Evolutionary conservation across 2,888 invertebrate species (phyloP).

Genomic region (Yponomeuta malinellus): DNA sequence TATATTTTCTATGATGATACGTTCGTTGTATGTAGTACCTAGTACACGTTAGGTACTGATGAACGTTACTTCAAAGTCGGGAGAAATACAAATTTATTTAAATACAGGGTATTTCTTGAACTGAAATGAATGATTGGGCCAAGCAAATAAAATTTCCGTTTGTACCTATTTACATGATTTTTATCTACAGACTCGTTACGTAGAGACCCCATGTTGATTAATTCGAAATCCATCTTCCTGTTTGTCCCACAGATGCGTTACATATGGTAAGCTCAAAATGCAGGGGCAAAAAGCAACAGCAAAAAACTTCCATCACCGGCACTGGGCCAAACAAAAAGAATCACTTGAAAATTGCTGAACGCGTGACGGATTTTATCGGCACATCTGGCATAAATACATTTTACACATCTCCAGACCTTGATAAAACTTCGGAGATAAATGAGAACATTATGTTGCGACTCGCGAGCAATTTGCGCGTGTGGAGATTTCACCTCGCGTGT

Average conservation of each 20-base stretch:
- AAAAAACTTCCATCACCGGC: not conserved
- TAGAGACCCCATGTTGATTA: too few species aligned
- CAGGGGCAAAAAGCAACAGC: not conserved
- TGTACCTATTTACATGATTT: too few species aligned
- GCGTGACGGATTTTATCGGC: slow-evolving; percentile 3
- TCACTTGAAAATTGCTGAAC: not conserved
- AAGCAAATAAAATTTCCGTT: too few species aligned
- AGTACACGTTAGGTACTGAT: too few species aligned
- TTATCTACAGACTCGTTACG: too few species aligned
- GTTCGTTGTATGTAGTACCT: too few species aligned
- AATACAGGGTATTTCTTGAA: too few species aligned
- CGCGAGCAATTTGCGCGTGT: not conserved
- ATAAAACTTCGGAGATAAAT: not conserved
- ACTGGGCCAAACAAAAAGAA: not conserved
- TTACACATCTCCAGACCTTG: not conserved
- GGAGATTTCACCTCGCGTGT: slow-evolving; percentile 1
- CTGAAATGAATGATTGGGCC: too few species aligned
- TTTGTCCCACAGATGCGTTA: not conserved
- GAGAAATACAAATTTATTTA: too few species aligned
- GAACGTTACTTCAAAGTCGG: too few species aligned
- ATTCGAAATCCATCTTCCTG: not conserved
- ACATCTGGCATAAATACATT: slow-evolving; percentile 11
- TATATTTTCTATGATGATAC: too few species aligned
- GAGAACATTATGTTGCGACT: not conserved
- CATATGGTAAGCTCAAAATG: not conserved